Base-by-base conservation (phyloP, 2,113 vertebrate species). In the Apteryx mantelli region DNA sequence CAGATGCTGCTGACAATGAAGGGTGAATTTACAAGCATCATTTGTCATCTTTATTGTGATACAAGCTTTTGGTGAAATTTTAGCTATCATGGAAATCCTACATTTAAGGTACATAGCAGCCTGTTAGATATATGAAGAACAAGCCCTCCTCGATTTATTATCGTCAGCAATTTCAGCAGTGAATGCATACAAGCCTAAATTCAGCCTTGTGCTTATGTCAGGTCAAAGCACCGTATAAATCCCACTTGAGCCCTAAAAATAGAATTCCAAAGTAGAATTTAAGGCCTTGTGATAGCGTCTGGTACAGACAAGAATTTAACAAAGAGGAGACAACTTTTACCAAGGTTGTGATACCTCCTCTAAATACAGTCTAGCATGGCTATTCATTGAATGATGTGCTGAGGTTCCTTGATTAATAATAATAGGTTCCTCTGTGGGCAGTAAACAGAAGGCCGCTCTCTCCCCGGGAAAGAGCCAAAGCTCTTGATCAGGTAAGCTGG, bases 211-310 rank as follows among this genome's bases (percentile, higher is more conserved):
- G 53, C 92, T 91, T 0, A 0, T 80, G 87, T 87, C 74, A 91
- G 70, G 78, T 88, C n/a, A 5, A 65, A 88, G 76, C 56, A 92
- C 60, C 76, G 42, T 55, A 83, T 90, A 96, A 96, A 96, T 94
- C 86, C 82, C 82, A 83, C 85, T 78, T 70, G 82, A 91, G 52
- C 60, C 77, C 88, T 90, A 93, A 96, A 96, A 93, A 92, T 88
- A 91, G 80, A 88, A 92, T 89, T 87, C 75, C 58, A 28, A 63
- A 82, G 66, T 50, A 34, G 82, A 95, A 94, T 96, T 89, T 89
- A 96, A 94, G 91, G 25, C 82, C 48, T 68, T 69, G 48, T 58
- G 40, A 40, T 82, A 82, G 70, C 0, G 1, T 91, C 70, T 87
- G 63, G 58, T 82, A 76, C 44, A 82, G 74, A 53, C 38, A 73